These are phyloP conservation scores for Ornithorhynchus anatinus DNA, from an alignment of 2,113 vertebrate species.

Conservation along the genomic window DNA sequence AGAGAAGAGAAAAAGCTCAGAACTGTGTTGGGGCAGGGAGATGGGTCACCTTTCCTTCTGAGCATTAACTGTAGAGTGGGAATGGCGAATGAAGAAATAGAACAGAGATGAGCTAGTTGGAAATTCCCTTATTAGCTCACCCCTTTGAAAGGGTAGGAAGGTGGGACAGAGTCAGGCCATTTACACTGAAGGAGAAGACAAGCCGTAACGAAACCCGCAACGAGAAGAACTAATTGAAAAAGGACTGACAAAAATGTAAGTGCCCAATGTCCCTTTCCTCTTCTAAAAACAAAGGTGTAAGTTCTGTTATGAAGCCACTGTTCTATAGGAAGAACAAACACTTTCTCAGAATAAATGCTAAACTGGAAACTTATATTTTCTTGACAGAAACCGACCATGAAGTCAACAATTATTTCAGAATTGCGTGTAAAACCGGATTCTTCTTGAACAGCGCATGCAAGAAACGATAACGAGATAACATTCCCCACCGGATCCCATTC, in stretches of 20 bases:
- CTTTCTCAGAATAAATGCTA: conserved; percentile 20
- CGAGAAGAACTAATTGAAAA: not conserved
- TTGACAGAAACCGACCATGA: conserved; percentile 27
- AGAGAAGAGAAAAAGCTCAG: no score
- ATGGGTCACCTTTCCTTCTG: conserved; percentile 1
- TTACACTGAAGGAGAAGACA: not conserved
- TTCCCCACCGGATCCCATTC: conserved; percentile 40
- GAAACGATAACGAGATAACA: conserved; percentile 37
- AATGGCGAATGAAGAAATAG: not conserved
- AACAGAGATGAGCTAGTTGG: not conserved
- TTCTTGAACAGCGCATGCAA: conserved; percentile 34
- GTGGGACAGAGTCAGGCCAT: not conserved
- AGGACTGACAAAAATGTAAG: not conserved
- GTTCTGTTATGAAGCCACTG: no score
- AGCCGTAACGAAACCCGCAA: not conserved
- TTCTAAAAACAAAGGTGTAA: not conserved
- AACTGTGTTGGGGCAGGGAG: not conserved
- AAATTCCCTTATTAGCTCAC: not conserved
- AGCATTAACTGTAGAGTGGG: not conserved
- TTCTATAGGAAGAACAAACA: no score
- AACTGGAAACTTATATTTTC: conserved; percentile 35
- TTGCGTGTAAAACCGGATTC: conserved; percentile 49
- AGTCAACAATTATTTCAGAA: conserved; percentile 46
- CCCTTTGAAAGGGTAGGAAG: not conserved
- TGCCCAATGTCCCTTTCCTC: not conserved